A percentile compares a stretch with the other conserved stretches of the same genome.
Conservation (phyloP, 2,888 invertebrate genomes). For the Plusia festucae region DNA sequence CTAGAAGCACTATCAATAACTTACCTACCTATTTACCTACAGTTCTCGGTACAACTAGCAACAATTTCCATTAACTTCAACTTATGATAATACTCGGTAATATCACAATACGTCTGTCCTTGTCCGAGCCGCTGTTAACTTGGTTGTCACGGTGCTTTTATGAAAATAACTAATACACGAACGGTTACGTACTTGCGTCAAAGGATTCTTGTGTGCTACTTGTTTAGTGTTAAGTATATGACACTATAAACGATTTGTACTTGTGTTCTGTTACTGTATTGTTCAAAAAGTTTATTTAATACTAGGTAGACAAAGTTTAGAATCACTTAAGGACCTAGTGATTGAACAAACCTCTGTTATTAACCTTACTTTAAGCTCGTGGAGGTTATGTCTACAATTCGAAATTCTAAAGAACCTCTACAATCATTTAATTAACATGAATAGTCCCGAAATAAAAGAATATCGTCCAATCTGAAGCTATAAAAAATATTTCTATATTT, state of each 20-base stretch:
- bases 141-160: constrained; percentile 52
- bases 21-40: neutral
- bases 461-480: no score
- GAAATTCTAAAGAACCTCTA: no score
- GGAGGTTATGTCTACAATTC: no score
- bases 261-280: neutral
- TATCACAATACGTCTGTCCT: constrained; percentile 40
- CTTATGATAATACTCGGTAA: constrained; percentile 31
- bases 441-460: no score
- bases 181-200: constrained; percentile 53
- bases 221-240: constrained; percentile 33
- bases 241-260: constrained; percentile 41
- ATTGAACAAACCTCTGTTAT: no score
- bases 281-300: no score
- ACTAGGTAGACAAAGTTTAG: no score
- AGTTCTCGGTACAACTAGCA: constrained; percentile 22
- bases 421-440: no score
- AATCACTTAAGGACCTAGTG: no score
- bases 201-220: constrained; percentile 20
- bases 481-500: no score
- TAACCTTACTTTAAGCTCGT: no score
- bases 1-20: neutral
- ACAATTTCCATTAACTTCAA: constrained; percentile 14
- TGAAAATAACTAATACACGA: constrained; percentile 54
- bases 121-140: constrained; percentile 47